Conservation (phyloP, 1,140 invertebrate genomes). For the Drosophila virilis region DNA sequence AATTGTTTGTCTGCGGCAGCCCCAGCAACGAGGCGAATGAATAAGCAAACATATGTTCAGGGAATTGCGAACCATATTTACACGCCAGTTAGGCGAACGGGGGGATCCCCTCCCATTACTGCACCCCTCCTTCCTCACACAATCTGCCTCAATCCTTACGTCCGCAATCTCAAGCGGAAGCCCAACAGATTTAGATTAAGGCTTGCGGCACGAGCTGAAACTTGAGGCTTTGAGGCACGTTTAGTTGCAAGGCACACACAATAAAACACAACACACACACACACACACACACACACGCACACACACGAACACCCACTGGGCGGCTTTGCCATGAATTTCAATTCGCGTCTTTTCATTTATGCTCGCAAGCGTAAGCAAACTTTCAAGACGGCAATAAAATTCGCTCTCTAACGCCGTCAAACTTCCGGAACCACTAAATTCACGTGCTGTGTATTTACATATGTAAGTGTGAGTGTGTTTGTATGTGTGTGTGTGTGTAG, state of each 20-base stretch:
- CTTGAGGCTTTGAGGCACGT: slow-evolving; percentile 48
- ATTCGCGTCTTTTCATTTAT: slow-evolving; percentile 77
- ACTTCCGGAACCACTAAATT: slow-evolving; percentile 77
- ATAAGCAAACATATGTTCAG: slow-evolving; percentile 73
- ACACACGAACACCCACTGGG: neutral
- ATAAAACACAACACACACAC: slow-evolving; percentile 19
- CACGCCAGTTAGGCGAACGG: slow-evolving; percentile 31
- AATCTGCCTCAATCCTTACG: too few species aligned
- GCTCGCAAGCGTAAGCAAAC: slow-evolving; percentile 73
- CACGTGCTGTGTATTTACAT: slow-evolving; percentile 69
- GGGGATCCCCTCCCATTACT: neutral
- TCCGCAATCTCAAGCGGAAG: slow-evolving; percentile 1
- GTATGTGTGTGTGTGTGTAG: slow-evolving; percentile 7
- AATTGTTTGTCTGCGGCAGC: slow-evolving; percentile 68
- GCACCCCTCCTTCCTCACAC: neutral
- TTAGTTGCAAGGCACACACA: slow-evolving; percentile 35
- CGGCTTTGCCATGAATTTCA: slow-evolving; percentile 65
- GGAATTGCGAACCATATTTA: slow-evolving; percentile 46
- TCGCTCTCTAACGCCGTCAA: slow-evolving; percentile 57
- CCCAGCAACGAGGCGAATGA: slow-evolving; percentile 49
- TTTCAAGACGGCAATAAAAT: slow-evolving; percentile 77
- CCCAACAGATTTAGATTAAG: slow-evolving; percentile 59
- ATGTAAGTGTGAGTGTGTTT: slow-evolving; percentile 21
- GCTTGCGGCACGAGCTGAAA: slow-evolving; percentile 55
- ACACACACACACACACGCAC: neutral